A percentile compares a stretch with the other conserved stretches of the same genome.
phyloP scores from a whole-genome alignment of 2,797 vertebrate genomes.

The Macrochelys suwanniensis region DNA sequence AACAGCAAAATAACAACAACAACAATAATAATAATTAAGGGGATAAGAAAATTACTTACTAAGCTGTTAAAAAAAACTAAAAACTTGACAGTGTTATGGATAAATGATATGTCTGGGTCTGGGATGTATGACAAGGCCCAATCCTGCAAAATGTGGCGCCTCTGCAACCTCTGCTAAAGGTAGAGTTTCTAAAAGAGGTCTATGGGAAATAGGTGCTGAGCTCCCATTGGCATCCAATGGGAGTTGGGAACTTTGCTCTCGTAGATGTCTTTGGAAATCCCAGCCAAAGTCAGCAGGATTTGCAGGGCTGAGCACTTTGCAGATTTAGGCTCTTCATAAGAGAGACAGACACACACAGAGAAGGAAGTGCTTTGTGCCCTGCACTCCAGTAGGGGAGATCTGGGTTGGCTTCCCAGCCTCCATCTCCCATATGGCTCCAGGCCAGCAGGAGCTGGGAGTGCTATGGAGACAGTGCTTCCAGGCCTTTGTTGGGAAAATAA shows the following conservation, averaged over 20 bases:
- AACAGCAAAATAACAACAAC: background rate
- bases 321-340: background rate
- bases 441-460: background rate
- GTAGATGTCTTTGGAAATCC: background rate
- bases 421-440: background rate
- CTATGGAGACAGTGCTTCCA: background rate
- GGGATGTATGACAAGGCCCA: background rate
- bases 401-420: background rate
- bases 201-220: background rate
- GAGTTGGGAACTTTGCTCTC: background rate
- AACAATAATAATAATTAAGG: background rate
- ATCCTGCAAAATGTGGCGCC: background rate
- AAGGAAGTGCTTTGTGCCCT: background rate
- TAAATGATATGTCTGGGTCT: background rate
- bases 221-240: background rate
- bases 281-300: background rate
- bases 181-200: background rate
- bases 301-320: background rate
- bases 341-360: background rate
- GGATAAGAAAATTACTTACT: background rate
- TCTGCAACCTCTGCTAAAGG: background rate
- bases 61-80: background rate
- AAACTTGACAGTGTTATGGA: background rate
- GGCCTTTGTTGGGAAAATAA: background rate
- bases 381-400: background rate